These are phyloP conservation scores for Hippopotamyrus pictus DNA, from an alignment of 2,797 vertebrate species.

Conservation along the genomic window DNA sequence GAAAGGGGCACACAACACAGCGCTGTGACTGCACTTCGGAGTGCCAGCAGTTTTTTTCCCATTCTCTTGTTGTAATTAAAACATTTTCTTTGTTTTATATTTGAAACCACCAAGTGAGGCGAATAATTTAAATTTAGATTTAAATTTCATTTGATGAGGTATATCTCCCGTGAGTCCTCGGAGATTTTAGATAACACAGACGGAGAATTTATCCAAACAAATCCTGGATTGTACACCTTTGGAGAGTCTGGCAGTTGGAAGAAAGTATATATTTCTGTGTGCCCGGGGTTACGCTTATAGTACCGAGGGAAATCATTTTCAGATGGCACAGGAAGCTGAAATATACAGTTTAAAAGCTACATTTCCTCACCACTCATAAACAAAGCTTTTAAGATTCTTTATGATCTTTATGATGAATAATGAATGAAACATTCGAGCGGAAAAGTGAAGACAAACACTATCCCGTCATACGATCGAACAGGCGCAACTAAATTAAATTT, in stretches of 20 bases:
- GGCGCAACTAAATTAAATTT: not conserved
- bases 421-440: not conserved
- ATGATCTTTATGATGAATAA: slow-evolving; percentile 19
- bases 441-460: not conserved
- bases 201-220: slow-evolving; percentile 24
- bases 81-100: not conserved
- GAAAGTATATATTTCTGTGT: slow-evolving; percentile 8
- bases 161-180: not conserved
- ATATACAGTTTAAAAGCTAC: slow-evolving; percentile 51
- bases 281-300: not conserved
- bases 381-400: slow-evolving; percentile 52
- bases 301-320: slow-evolving; percentile 50
- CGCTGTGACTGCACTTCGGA: slow-evolving; percentile 44
- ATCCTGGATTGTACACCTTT: not conserved
- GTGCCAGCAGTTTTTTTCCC: not conserved
- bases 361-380: slow-evolving; percentile 55
- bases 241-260: not conserved
- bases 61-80: not conserved
- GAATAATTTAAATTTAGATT: not conserved
- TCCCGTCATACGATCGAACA: not conserved
- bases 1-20: slow-evolving; percentile 55
- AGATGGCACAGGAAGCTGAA: slow-evolving; percentile 58
- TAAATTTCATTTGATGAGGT: not conserved
- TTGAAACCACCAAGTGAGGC: not conserved
- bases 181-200: not conserved